These are phyloP conservation scores for Bombus confusus DNA, from an alignment of 1,140 invertebrate genomes.

Conservation along the genomic window DNA sequence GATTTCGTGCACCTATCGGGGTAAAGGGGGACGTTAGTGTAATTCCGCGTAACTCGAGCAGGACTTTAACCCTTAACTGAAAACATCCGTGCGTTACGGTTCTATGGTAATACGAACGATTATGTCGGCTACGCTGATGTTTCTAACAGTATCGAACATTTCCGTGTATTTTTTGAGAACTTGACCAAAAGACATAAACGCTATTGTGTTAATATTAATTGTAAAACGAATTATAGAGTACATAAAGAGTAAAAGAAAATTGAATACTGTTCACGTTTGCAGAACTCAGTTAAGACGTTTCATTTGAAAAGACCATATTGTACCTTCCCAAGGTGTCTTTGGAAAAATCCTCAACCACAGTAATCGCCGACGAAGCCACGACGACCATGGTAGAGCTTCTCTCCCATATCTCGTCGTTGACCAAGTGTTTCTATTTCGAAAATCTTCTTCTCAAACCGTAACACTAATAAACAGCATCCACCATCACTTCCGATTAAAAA, in stretches of 20 bases:
- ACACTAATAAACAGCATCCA: conserved; percentile 2
- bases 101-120: conserved; percentile 12
- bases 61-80: conserved; percentile 18
- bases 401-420: conserved; percentile 70
- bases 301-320: neutral
- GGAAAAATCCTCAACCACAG: conserved; percentile 78
- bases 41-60: conserved; percentile 43
- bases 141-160: conserved; percentile 14
- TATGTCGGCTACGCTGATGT: conserved; percentile 1
- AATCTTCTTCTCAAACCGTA: neutral
- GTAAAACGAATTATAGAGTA: too few species aligned
- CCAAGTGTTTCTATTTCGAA: conserved; percentile 25
- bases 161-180: neutral
- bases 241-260: neutral
- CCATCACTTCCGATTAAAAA: neutral
- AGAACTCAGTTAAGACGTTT: neutral
- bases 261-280: neutral
- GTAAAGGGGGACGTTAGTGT: neutral
- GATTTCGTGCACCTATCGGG: neutral
- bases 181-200: neutral
- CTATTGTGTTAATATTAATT: neutral
- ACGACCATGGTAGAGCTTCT: conserved; percentile 77
- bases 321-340: conserved; percentile 81
- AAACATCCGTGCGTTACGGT: conserved; percentile 17
- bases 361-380: conserved; percentile 76